Evolutionary conservation across 2,113 vertebrate genomes (phyloP), one percentile per base, ranked within the genome.

Genomic region (Papio anubis): DNA sequence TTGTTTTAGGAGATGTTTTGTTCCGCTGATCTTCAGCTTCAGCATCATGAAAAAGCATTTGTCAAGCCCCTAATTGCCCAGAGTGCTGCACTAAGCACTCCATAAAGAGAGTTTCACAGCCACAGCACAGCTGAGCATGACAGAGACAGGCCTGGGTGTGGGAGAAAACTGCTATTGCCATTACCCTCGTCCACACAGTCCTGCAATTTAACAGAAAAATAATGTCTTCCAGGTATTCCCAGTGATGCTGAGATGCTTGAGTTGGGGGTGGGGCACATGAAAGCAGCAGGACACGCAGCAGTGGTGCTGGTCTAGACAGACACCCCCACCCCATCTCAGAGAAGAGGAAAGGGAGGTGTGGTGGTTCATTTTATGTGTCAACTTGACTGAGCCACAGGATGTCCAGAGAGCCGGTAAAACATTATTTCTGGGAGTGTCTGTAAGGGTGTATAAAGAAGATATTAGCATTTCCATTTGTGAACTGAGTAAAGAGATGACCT

Each of bases 1-100:
- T 96, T 93, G 96, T 89, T 96, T 80, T 75, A 87, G 55, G 23
- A 50, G 79, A 52, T 20, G 50, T 73, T 93, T 84, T 91, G 27
- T 73, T 79, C 30, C 88, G 88, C 79, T 89, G 73, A 88, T 68
- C 20, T 48, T 96, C 59, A 83, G 92, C 83, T 80, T 96, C 70
- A 75, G 76, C 57, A 45, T 79, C 66, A 43, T 78, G 91, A 72
- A 86, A 89, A 94, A 91, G 57, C 79, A 92, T 80, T 88, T 94
- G 68, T 97, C 59, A 93, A 88, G 43, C 52, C 59, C 50, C 40
- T 91, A 93, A 27, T 78, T 91, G 59, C 59, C 45, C 25, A 81
- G 64, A 89, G 52, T 91, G 68, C 35, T 89, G 45, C 73, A 52
- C 6, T 83, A 86, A 94, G 80, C 59, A 79, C 32, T 79, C 38